A percentile compares a stretch with the other conserved stretches of the same genome.
Conservation (phyloP, 2,797 vertebrate genomes). For the Mallotus villosus region DNA sequence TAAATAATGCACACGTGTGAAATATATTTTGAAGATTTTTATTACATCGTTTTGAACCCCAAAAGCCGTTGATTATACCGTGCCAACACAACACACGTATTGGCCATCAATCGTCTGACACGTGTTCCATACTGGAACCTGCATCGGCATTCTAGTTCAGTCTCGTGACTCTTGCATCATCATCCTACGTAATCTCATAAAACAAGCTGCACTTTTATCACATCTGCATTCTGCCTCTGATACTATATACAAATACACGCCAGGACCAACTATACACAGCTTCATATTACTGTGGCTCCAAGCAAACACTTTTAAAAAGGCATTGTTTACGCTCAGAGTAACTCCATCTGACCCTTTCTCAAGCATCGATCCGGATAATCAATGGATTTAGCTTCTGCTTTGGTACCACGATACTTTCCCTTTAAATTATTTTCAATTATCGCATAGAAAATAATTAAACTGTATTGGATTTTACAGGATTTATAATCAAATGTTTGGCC, state of each 20-base stretch:
- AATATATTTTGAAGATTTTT: constrained; percentile 30
- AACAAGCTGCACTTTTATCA: constrained; percentile 51
- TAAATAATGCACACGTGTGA: neutral
- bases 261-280: constrained; percentile 34
- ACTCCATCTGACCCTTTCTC: constrained; percentile 41
- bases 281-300: constrained; percentile 16
- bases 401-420: constrained; percentile 5
- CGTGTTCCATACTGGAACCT: constrained; percentile 53
- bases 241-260: constrained; percentile 63
- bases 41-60: constrained; percentile 55
- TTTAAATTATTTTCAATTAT: constrained; percentile 40
- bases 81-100: constrained; percentile 56
- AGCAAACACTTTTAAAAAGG: constrained; percentile 50
- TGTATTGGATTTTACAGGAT: constrained; percentile 15
- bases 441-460: constrained; percentile 34
- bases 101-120: constrained; percentile 58
- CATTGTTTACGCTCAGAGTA: constrained; percentile 67
- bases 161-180: constrained; percentile 28
- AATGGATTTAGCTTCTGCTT: constrained; percentile 2
- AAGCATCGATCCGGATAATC: neutral
- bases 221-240: constrained; percentile 54
- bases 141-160: constrained; percentile 62
- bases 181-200: constrained; percentile 46
- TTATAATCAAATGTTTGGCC: constrained; percentile 53
- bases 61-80: constrained; percentile 55